A percentile compares a stretch with the other conserved stretches of the same genome.
phyloP scores from a whole-genome alignment of 2,888 invertebrate genomes.

The Seira musarum region DNA sequence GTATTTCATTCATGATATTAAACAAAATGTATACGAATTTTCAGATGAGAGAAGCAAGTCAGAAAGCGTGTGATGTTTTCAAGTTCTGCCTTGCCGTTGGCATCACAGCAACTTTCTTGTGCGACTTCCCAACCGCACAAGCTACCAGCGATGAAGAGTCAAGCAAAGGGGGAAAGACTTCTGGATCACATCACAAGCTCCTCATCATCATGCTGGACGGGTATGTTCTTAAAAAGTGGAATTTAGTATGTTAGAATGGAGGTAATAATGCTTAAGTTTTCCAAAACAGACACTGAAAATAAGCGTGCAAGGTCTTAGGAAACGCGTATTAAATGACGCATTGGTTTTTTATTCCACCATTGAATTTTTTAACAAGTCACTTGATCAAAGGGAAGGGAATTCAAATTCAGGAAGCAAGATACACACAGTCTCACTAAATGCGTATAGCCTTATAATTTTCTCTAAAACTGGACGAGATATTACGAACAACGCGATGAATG shows the following conservation, averaged over 20 bases:
- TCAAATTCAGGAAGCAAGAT: no score
- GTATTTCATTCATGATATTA: background rate
- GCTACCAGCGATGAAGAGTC: constrained; percentile 55
- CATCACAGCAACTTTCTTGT: constrained; percentile 58
- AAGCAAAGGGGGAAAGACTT: constrained; percentile 45
- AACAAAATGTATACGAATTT: background rate
- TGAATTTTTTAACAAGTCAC: no score
- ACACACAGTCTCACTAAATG: no score
- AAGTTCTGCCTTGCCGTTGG: constrained; percentile 63
- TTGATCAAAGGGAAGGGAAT: no score
- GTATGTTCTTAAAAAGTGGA: constrained; percentile 58
- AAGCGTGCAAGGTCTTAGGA: background rate
- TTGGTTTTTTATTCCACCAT: no score
- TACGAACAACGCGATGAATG: no score
- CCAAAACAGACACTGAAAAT: background rate
- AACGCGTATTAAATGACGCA: no score
- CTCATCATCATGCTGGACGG: constrained; percentile 69
- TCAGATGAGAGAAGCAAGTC: constrained; percentile 63
- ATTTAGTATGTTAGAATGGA: constrained; percentile 30
- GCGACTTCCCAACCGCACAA: constrained; percentile 59
- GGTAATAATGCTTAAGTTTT: background rate
- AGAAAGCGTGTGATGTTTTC: constrained; percentile 59
- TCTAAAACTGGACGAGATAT: no score
- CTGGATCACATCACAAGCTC: constrained; percentile 64
- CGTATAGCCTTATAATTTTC: no score